Evolutionary conservation across 2,113 vertebrate genomes (phyloP), one percentile per base, ranked within the genome.

Genomic region (Misgurnus anguillicaudatus): DNA sequence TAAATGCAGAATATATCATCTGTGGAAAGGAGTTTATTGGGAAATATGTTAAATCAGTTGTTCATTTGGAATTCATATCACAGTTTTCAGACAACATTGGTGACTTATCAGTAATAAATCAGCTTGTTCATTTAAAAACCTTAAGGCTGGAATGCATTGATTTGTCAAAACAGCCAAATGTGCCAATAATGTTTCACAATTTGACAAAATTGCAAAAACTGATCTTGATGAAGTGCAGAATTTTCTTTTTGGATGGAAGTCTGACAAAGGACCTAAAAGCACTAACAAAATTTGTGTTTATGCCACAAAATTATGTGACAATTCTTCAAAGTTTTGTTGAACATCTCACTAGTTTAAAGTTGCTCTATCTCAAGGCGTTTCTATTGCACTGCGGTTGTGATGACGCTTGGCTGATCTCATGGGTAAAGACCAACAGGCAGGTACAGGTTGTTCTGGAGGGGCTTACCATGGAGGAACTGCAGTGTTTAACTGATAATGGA

Each of bases 141-240:
- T 0, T 94, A 9, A 86, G 82, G 3, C 75, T 9, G 41, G 74
- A 93, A 77, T 87, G 85, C 41, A 90, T 89, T 67, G 93, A 93
- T 0, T 89, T 85, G 10, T 72, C 92, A 9, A 81, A 75, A 1
- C 75, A 86, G 0, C 53, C 92, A 48, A 84, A 91, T 24, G 0
- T 7, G 39, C 80, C 38, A 0, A 66, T 86, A 19, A 64, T 80
- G 39, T 60, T 80, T 19, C 62, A 75, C 70, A 80, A 75, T 57
- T 69, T 89, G 31, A 36, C 79, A 0, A 75, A 62, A 36, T 69
- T 92, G 21, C 76, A 75, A 0, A 61, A 80, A 1, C 83, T 94
- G 71, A 79, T 0, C 14, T 91, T 89, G 60, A 83, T 91, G n/a
- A 88, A 92, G 81, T 24, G 93, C 38, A 87, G 86, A 68, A 88